Conservation (phyloP, 64 coral and sea anemone species). For the Cladopsammia gracilis region DNA sequence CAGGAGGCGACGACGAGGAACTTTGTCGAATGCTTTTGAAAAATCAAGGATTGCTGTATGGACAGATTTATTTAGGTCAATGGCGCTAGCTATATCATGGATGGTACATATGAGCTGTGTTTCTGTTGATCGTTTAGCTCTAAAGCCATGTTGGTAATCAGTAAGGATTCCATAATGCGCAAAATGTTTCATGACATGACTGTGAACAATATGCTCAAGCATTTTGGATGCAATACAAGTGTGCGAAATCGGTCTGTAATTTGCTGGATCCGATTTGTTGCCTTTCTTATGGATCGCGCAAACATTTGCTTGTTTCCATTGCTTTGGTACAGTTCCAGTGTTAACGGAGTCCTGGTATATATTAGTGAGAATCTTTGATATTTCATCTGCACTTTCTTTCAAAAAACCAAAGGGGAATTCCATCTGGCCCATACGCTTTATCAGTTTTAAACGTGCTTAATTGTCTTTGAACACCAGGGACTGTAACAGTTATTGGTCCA, state of each 20-base stretch:
- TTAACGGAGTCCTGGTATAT: slow-evolving; percentile 13
- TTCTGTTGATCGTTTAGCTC: no score
- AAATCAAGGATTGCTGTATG: no score
- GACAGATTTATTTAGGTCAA: no score
- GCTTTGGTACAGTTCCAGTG: neutral
- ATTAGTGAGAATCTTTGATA: slow-evolving; percentile 26
- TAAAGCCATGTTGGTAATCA: no score
- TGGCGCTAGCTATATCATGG: no score
- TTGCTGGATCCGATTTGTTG: slow-evolving; percentile 3
- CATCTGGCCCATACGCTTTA: slow-evolving; percentile 57
- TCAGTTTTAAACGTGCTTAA: neutral
- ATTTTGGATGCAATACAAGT: slow-evolving; percentile 36
- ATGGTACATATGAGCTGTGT: no score
- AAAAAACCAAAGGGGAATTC: slow-evolving; percentile 57
- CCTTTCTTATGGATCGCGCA: neutral
- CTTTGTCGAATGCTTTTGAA: no score
- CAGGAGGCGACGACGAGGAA: no score
- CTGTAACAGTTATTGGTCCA: slow-evolving; percentile 18
- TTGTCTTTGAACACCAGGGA: neutral
- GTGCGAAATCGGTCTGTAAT: slow-evolving; percentile 29
- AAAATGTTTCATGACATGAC: no score
- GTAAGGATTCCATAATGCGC: no score
- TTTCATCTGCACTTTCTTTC: slow-evolving; percentile 19
- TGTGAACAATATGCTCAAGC: slow-evolving; percentile 43
- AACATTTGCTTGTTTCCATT: slow-evolving; percentile 23